phyloP scores from a whole-genome alignment of 53 echinoderm and acorn worm species.

The Arbacia lixula region DNA sequence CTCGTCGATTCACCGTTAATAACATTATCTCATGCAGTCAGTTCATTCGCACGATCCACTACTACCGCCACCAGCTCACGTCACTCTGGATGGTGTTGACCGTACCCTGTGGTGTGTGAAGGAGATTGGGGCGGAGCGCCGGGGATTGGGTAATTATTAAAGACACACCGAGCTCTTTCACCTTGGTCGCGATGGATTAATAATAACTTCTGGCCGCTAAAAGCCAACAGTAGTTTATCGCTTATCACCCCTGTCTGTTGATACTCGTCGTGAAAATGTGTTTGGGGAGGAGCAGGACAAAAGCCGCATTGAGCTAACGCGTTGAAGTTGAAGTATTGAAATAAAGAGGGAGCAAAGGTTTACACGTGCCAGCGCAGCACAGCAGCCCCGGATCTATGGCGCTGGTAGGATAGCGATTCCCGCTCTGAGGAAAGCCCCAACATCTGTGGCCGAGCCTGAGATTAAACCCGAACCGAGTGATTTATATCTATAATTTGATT shows the following conservation, averaged over 20 bases:
- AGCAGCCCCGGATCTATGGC: not conserved
- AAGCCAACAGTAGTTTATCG: constrained; percentile 51
- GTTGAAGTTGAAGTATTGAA: too few relatives aligned
- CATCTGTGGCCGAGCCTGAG: too few relatives aligned
- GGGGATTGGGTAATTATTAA: constrained; percentile 49
- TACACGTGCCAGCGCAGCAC: constrained; percentile 14
- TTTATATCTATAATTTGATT: constrained; percentile 35
- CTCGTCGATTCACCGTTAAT: constrained; percentile 23
- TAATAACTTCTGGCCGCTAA: constrained; percentile 47
- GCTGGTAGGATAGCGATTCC: not conserved
- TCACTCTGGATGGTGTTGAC: too few relatives aligned
- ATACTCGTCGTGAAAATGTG: constrained; percentile 48
- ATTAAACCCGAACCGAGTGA: constrained; percentile 20
- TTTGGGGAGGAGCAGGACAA: constrained; percentile 51
- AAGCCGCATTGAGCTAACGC: not conserved
- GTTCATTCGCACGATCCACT: not conserved
- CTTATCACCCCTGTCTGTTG: constrained; percentile 53
- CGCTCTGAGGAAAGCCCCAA: not conserved
- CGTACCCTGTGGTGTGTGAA: too few relatives aligned
- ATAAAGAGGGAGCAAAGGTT: constrained; percentile 45
- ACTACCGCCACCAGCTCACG: too few relatives aligned
- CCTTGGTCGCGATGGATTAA: constrained; percentile 35
- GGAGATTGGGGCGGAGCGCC: not conserved
- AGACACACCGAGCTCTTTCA: constrained; percentile 3
- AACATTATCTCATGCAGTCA: constrained; percentile 38